Evolutionary conservation across 2,888 invertebrate genomes (phyloP).

Genomic region (Drosophila formosana): DNA sequence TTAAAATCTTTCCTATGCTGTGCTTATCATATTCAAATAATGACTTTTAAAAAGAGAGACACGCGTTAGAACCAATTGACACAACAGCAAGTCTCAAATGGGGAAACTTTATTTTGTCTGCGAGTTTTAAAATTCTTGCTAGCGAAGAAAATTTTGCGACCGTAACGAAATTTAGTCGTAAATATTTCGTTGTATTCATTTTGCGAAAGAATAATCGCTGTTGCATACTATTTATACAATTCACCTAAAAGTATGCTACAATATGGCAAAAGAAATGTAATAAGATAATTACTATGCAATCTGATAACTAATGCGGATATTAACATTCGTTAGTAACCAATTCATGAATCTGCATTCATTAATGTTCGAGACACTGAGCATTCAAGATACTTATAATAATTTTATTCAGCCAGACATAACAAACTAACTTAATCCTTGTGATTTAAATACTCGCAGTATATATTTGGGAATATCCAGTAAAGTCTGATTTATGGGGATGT

Average conservation of each 20-base stretch:
- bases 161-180: too few species aligned
- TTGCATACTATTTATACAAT: not conserved
- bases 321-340: conserved; percentile 1
- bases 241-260: conserved; percentile 19
- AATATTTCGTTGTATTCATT: not conserved
- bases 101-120: too few species aligned
- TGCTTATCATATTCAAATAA: too few species aligned
- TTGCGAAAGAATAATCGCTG: not conserved
- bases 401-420: not conserved
- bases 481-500: not conserved
- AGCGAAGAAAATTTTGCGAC: too few species aligned
- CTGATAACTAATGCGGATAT: conserved; percentile 4
- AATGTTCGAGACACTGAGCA: not conserved
- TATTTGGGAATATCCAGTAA: not conserved
- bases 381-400: not conserved
- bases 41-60: too few species aligned
- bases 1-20: too few species aligned
- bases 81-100: too few species aligned
- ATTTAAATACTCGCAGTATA: not conserved
- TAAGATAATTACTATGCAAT: conserved; percentile 10
- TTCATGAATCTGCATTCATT: not conserved
- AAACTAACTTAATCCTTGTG: not conserved
- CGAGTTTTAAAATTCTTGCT: too few species aligned
- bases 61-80: too few species aligned
- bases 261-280: not conserved